phyloP scores from a whole-genome alignment of 2,888 invertebrate genomes.

The Automeris io region DNA sequence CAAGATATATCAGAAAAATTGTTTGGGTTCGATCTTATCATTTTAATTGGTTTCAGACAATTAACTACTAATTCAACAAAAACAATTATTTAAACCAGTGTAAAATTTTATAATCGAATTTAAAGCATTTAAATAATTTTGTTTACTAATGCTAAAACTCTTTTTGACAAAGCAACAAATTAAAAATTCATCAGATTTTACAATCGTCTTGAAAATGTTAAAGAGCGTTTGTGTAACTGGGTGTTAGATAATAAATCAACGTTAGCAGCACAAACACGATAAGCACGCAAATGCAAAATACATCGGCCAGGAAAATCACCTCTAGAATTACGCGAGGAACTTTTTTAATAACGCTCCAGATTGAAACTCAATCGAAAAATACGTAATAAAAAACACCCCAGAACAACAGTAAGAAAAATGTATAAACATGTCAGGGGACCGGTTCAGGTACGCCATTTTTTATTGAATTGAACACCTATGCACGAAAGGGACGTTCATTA shows the following conservation, averaged over 20 bases:
- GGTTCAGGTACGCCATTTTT: constrained; percentile 74
- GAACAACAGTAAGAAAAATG: constrained; percentile 68
- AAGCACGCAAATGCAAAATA: constrained; percentile 26
- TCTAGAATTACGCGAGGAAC: constrained; percentile 59
- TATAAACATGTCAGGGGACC: constrained; percentile 72
- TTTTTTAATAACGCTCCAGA: constrained; percentile 72
- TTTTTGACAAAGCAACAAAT: too few species aligned
- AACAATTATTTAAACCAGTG: not conserved
- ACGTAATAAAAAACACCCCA: constrained; percentile 55
- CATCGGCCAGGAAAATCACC: constrained; percentile 47
- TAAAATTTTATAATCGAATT: not conserved
- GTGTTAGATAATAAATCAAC: constrained; percentile 40
- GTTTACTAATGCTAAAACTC: too few species aligned
- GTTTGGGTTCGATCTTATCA: too few species aligned
- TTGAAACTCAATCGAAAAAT: constrained; percentile 70
- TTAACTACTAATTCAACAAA: too few species aligned
- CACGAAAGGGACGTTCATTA: constrained; percentile 52
- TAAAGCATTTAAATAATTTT: constrained; percentile 4
- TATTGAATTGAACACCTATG: constrained; percentile 71
- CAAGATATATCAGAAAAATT: too few species aligned
- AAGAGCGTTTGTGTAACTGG: too few species aligned
- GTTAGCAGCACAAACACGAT: constrained; percentile 21
- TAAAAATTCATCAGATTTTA: too few species aligned
- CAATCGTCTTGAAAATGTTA: constrained; percentile 15
- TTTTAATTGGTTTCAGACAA: too few species aligned